Percentiles rank a stretch among this genome's conserved stretches.
phyloP scores from a whole-genome alignment of 2,888 invertebrate species.

The Xanthia togata region DNA sequence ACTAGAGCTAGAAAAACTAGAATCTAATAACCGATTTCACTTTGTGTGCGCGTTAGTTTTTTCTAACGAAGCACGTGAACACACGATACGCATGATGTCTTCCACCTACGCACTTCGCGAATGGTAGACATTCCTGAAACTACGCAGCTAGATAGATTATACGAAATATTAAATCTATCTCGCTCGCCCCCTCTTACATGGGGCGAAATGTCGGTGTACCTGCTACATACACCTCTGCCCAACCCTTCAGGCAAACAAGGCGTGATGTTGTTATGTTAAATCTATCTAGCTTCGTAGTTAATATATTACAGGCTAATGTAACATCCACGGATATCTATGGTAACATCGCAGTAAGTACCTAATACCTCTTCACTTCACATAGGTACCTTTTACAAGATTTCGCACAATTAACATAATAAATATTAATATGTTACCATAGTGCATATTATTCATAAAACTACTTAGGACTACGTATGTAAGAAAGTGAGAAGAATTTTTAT shows the following conservation, averaged over 20 bases:
- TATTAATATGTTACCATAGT: no score
- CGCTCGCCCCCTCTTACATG: no score
- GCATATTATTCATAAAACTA: background rate
- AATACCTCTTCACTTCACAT: background rate
- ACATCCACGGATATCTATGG: no score
- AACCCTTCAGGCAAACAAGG: no score
- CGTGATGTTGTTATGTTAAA: no score
- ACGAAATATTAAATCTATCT: no score
- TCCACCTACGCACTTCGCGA: slow-evolving; percentile 55
- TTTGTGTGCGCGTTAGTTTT: slow-evolving; percentile 53
- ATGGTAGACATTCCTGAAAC: slow-evolving; percentile 39
- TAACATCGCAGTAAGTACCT: background rate
- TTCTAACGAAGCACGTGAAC: slow-evolving; percentile 55
- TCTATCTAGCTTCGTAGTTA: slow-evolving; percentile 1
- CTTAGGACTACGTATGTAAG: background rate
- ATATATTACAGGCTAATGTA: background rate
- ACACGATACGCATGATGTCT: slow-evolving; percentile 58
- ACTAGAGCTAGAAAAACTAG: slow-evolving; percentile 38
- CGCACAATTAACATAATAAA: background rate
- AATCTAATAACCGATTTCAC: slow-evolving; percentile 60
- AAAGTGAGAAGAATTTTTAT: no score
- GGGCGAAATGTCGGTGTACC: no score
- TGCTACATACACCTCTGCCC: no score
- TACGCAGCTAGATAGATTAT: slow-evolving; percentile 1
- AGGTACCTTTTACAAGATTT: background rate